A percentile compares a stretch with the other conserved stretches of the same genome.
These are phyloP conservation scores for Centroberyx gerrardi DNA, from an alignment of 2,797 vertebrate species.

Conservation along the genomic window DNA sequence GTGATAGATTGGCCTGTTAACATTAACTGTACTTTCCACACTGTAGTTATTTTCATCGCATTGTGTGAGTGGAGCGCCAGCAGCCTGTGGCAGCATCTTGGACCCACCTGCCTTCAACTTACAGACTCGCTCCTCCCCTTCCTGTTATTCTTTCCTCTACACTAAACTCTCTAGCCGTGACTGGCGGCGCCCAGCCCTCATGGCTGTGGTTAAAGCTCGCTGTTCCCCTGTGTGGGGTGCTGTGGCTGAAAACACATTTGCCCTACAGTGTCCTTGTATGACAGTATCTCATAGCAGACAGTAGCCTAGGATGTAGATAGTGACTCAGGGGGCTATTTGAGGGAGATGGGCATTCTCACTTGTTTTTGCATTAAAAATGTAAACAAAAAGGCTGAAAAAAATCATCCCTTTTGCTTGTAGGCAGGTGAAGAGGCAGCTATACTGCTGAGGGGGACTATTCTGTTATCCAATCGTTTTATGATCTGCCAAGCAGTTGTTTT, in stretches of 20 bases:
- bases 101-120: constrained; percentile 22
- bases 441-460: too few species aligned
- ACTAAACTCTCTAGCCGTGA: constrained; percentile 32
- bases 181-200: constrained; percentile 22
- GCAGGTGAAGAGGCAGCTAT: too few species aligned
- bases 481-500: too few species aligned
- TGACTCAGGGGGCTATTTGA: neutral
- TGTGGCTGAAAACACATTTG: constrained; percentile 20
- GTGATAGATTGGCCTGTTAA: neutral
- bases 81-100: constrained; percentile 42
- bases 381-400: too few species aligned
- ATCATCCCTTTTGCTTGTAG: too few species aligned
- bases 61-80: constrained; percentile 16
- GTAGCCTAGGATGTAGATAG: neutral
- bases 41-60: constrained; percentile 31
- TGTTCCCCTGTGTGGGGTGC: neutral
- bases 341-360: neutral
- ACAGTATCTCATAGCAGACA: neutral
- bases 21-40: constrained; percentile 16
- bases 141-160: constrained; percentile 60
- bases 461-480: too few species aligned
- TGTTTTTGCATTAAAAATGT: neutral
- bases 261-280: neutral
- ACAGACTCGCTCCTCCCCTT: constrained; percentile 45
- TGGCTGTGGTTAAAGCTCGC: constrained; percentile 6